Percentiles rank a stretch among this genome's conserved stretches.
Conservation (phyloP, 2,797 vertebrate species). For the Tolypeutes matacus region DNA sequence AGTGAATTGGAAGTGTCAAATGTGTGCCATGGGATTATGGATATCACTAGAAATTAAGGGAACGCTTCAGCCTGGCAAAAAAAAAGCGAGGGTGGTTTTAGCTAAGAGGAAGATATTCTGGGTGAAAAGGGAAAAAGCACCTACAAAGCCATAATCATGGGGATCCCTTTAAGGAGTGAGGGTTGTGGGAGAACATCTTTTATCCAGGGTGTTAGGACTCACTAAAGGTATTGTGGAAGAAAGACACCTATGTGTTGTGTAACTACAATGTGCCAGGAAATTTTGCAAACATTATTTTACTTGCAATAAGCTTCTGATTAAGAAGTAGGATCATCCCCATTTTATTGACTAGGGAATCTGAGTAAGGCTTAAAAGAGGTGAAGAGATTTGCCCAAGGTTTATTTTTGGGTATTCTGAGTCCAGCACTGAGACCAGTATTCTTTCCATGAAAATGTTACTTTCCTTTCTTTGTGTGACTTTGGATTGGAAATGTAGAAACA, state of each 20-base stretch:
- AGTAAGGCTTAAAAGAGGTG: neutral
- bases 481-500: neutral
- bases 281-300: neutral
- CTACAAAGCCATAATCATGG: neutral
- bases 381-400: neutral
- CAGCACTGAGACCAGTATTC: neutral
- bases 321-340: neutral
- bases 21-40: neutral
- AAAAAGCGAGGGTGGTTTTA: constrained; percentile 22
- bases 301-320: neutral
- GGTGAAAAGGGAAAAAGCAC: neutral
- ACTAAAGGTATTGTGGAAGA: neutral
- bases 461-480: neutral
- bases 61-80: neutral
- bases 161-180: neutral
- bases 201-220: neutral
- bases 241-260: neutral
- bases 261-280: neutral
- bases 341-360: neutral
- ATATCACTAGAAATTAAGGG: neutral
- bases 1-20: neutral
- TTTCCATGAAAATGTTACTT: neutral
- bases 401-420: neutral
- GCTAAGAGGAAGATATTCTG: neutral
- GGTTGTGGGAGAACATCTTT: neutral